Conservation (phyloP, 2,113 vertebrate species). For the Ochotona curzoniae region DNA sequence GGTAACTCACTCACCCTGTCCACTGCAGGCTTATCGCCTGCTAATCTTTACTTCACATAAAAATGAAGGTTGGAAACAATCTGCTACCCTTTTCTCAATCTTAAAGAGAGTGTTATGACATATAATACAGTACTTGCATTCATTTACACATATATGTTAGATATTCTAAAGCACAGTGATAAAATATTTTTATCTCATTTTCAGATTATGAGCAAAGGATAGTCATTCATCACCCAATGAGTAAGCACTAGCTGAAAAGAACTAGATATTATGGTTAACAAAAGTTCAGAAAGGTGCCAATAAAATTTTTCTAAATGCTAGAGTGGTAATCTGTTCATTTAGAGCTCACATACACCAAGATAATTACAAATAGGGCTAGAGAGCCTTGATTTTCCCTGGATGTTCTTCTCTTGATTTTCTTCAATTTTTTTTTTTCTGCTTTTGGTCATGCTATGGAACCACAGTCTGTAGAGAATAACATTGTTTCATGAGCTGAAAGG, state of each 20-base stretch:
- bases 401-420: background rate
- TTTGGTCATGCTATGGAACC: slow-evolving; percentile 4
- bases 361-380: background rate
- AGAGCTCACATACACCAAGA: slow-evolving; percentile 65
- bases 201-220: background rate
- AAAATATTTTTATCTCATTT: background rate
- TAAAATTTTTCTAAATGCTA: slow-evolving; percentile 67
- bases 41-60: background rate
- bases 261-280: background rate
- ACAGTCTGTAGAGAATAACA: slow-evolving; percentile 5
- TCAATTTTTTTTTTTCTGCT: slow-evolving; percentile 39
- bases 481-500: slow-evolving; percentile 41
- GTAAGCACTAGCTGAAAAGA: background rate
- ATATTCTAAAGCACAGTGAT: background rate
- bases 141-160: background rate
- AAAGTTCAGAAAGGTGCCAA: background rate
- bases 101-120: background rate
- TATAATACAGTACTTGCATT: background rate
- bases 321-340: slow-evolving; percentile 59
- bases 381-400: background rate
- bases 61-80: background rate
- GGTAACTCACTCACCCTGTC: background rate
- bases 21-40: background rate
- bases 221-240: background rate
- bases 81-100: background rate